Percentiles rank a stretch among this genome's conserved stretches.
These are phyloP conservation scores for Clarias magur DNA, from an alignment of 2,113 vertebrate genomes.

Conservation along the genomic window DNA sequence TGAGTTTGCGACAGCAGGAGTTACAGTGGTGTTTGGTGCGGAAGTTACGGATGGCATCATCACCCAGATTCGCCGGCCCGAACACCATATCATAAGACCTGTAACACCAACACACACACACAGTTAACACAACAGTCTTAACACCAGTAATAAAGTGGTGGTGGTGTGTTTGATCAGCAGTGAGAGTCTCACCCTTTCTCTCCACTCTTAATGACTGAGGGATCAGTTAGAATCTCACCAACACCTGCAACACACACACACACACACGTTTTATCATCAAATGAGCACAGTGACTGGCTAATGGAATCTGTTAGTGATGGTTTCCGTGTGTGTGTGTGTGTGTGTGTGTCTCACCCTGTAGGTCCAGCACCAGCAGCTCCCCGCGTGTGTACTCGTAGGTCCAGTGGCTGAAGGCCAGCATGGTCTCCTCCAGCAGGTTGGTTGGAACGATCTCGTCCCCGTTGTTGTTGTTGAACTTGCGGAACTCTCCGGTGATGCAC, in stretches of 20 bases:
- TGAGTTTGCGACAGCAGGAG: constrained; percentile 95
- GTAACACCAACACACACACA: constrained; percentile 13
- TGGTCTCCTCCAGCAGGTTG: constrained; percentile 94
- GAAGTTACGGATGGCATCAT: constrained; percentile 97
- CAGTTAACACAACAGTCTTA: not conserved
- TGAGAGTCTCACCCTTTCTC: constrained; percentile 85
- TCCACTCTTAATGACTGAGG: constrained; percentile 97
- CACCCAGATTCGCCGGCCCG: constrained; percentile 93
- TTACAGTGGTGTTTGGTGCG: constrained; percentile 96
- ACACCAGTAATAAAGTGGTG: not conserved
- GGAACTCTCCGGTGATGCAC: constrained; percentile 96
- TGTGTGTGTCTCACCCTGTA: constrained; percentile 80
- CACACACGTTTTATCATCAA: not conserved
- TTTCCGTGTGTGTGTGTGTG: not conserved
- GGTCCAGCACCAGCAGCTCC: constrained; percentile 90
- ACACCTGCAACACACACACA: constrained; percentile 76
- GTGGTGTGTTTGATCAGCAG: not conserved
- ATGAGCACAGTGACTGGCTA: not conserved
- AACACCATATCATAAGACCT: constrained; percentile 98
- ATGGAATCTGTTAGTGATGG: not conserved
- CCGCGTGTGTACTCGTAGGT: constrained; percentile 94
- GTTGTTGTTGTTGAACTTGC: constrained; percentile 99
- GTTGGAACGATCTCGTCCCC: constrained; percentile 95
- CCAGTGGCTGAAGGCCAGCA: constrained; percentile 99
- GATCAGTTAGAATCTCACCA: constrained; percentile 96